phyloP scores from a whole-genome alignment of 2,888 invertebrate species.

The Rhagonycha fulva region DNA sequence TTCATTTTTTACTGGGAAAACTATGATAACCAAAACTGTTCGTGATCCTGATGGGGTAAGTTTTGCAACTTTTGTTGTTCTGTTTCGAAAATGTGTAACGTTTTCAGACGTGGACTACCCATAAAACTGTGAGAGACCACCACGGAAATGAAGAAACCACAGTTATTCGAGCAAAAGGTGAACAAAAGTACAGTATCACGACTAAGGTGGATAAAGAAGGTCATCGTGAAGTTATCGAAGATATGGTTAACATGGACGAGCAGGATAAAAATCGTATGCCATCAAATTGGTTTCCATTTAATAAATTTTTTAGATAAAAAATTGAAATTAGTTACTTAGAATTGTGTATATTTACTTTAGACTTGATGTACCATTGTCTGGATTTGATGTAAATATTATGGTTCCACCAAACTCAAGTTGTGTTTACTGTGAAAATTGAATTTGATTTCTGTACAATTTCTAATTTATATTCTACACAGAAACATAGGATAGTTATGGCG shows the following conservation, averaged over 20 bases:
- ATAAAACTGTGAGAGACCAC: constrained; percentile 60
- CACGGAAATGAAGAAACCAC: constrained; percentile 64
- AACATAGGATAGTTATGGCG: background rate
- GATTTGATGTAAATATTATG: background rate
- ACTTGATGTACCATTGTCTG: background rate
- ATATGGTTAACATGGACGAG: constrained; percentile 48
- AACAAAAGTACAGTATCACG: constrained; percentile 53
- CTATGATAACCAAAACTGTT: constrained; percentile 59
- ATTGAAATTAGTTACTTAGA: background rate
- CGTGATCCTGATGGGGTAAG: constrained; percentile 61
- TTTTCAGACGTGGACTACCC: constrained; percentile 59
- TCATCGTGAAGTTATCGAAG: constrained; percentile 46
- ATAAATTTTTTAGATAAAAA: constrained; percentile 42
- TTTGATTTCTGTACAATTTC: background rate
- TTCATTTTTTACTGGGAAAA: constrained; percentile 57
- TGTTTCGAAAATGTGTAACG: constrained; percentile 7
- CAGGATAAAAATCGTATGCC: constrained; percentile 39
- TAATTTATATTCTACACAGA: background rate
- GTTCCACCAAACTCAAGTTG: background rate
- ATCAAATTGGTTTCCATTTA: constrained; percentile 37
- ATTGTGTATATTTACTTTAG: background rate
- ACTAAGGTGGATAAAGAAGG: constrained; percentile 55
- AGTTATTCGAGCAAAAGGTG: constrained; percentile 52
- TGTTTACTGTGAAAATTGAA: background rate
- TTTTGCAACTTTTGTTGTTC: constrained; percentile 1